Evolutionary conservation across 2,797 vertebrate genomes (phyloP).

Genomic region (Philypnodon macrostomus): DNA sequence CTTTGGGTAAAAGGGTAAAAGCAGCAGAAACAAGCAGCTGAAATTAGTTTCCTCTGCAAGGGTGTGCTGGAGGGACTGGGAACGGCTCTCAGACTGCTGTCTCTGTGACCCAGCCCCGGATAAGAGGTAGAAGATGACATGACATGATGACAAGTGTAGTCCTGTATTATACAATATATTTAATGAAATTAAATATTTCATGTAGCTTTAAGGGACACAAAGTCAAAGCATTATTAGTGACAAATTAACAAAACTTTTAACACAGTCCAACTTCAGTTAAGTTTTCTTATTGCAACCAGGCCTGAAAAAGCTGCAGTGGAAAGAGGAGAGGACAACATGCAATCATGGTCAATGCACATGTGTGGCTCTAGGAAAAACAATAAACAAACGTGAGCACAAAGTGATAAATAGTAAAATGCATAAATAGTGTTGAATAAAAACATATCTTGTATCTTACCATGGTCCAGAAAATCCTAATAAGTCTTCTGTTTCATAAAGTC

Average conservation of each 20-base stretch:
- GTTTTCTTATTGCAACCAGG: conserved; percentile 72
- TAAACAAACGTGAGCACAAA: conserved; percentile 51
- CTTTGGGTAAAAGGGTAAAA: too few species aligned
- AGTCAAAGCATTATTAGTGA: conserved; percentile 25
- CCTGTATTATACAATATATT: too few species aligned
- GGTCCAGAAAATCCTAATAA: conserved; percentile 69
- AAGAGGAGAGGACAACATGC: conserved; percentile 40
- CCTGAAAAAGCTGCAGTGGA: conserved; percentile 49
- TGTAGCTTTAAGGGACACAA: conserved; percentile 14
- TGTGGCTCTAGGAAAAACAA: conserved; percentile 40
- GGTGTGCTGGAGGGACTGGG: too few species aligned
- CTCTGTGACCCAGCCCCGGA: too few species aligned
- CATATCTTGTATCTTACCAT: conserved; percentile 70
- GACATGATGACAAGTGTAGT: too few species aligned
- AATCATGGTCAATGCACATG: conserved; percentile 26
- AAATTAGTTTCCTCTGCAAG: too few species aligned
- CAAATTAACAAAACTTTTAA: conserved; percentile 16
- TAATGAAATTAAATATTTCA: too few species aligned
- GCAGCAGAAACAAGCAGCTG: too few species aligned
- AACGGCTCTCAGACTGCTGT: too few species aligned
- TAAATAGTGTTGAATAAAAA: conserved; percentile 48
- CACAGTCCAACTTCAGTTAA: conserved; percentile 73
- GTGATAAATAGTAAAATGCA: conserved; percentile 51
- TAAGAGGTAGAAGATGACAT: too few species aligned
- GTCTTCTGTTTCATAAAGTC: conserved; percentile 48